phyloP scores from a whole-genome alignment of 2,797 vertebrate species.

The Pygocentrus nattereri region DNA sequence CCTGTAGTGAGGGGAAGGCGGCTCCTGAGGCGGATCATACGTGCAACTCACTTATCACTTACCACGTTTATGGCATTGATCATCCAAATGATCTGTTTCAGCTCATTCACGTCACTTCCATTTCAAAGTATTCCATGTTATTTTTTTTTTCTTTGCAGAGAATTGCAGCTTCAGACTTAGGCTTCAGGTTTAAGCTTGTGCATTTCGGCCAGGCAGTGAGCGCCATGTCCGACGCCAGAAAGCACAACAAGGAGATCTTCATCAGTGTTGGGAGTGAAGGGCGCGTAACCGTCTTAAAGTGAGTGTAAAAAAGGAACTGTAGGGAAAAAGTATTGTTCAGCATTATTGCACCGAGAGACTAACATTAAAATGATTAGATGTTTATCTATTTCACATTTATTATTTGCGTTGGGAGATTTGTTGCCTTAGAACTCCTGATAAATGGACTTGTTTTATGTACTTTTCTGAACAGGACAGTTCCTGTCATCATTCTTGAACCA shows the following conservation, averaged over 20 bases:
- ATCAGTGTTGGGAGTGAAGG: constrained; percentile 71
- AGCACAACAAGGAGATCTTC: constrained; percentile 59
- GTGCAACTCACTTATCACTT: background rate
- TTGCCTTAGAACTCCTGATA: background rate
- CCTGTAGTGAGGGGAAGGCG: too few species aligned
- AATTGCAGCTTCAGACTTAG: constrained; percentile 68
- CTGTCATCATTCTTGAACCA: constrained; percentile 60
- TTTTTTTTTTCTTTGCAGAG: constrained; percentile 61
- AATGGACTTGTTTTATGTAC: constrained; percentile 3
- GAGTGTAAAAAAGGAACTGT: constrained; percentile 42
- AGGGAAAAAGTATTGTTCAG: background rate
- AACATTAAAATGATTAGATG: background rate
- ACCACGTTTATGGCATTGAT: background rate
- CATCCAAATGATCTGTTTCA: too few species aligned
- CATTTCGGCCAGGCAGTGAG: constrained; percentile 79
- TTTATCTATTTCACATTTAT: background rate
- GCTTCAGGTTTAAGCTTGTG: constrained; percentile 63
- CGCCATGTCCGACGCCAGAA: constrained; percentile 62
- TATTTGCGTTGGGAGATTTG: background rate
- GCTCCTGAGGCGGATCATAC: too few species aligned
- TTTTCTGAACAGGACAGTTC: constrained; percentile 56
- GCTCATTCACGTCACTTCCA: too few species aligned
- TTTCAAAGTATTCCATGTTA: background rate
- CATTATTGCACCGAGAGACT: background rate
- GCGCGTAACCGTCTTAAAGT: constrained; percentile 72